phyloP scores from a whole-genome alignment of 2,113 vertebrate genomes.

The Hippocampus abdominalis region DNA sequence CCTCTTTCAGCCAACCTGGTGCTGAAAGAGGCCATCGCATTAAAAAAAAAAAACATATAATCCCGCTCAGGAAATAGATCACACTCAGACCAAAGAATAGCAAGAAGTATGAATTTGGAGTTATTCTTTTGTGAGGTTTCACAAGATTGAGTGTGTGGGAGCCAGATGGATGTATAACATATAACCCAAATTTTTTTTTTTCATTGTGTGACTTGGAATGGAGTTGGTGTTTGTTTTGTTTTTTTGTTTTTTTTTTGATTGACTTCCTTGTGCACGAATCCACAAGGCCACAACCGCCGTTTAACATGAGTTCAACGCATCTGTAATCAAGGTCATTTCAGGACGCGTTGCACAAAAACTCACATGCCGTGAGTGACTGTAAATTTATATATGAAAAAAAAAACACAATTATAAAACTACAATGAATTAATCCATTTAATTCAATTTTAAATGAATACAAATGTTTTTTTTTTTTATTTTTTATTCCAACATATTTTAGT shows the following conservation, averaged over 20 bases:
- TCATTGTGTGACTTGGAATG: constrained; percentile 1
- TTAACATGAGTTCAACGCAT: constrained; percentile 5
- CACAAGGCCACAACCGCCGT: constrained; percentile 4
- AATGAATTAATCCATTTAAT: neutral
- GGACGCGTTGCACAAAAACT: constrained; percentile 1
- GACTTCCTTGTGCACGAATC: neutral
- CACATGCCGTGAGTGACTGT: neutral
- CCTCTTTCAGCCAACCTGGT: constrained; percentile 25
- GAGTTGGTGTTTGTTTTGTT: neutral
- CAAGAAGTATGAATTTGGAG: constrained; percentile 17
- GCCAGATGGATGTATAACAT: constrained; percentile 3
- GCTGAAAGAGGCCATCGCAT: constrained; percentile 18
- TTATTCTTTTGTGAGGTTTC: constrained; percentile 24
- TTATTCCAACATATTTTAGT: neutral
- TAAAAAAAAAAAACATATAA: constrained; percentile 12
- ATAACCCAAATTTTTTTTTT: neutral
- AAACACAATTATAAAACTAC: neutral
- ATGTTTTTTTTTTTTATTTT: neutral
- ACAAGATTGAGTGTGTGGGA: constrained; percentile 9
- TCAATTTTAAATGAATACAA: neutral
- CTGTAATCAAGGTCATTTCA: constrained; percentile 20
- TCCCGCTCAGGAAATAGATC: constrained; percentile 36
- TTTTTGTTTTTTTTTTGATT: neutral
- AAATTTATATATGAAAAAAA: neutral
- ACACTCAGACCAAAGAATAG: neutral